Conservation (phyloP, 2,888 invertebrate genomes). For the Acrocera orbiculus region DNA sequence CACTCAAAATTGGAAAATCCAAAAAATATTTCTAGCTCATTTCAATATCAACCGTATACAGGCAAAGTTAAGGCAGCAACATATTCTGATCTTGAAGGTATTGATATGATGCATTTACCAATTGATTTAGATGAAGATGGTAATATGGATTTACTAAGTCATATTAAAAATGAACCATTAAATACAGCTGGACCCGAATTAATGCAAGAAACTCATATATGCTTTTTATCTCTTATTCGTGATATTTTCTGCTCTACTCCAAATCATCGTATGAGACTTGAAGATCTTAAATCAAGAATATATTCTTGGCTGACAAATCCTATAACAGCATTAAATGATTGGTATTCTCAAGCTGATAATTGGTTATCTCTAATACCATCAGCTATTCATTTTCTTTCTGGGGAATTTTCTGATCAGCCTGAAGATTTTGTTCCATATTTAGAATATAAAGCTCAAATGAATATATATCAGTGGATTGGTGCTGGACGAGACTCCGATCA, state of each 20-base stretch:
- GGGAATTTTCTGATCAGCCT: conserved; percentile 61
- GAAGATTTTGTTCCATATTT: conserved; percentile 79
- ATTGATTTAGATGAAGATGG: conserved; percentile 49
- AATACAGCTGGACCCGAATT: conserved; percentile 32
- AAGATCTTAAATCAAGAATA: conserved; percentile 55
- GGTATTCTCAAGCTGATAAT: conserved; percentile 53
- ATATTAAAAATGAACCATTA: conserved; percentile 32
- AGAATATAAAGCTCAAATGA: conserved; percentile 56
- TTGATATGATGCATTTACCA: conserved; percentile 62
- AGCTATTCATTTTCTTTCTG: conserved; percentile 67
- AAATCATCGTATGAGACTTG: conserved; percentile 66
- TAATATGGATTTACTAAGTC: conserved; percentile 35
- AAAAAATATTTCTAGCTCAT: too few species aligned
- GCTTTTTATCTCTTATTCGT: conserved; percentile 73
- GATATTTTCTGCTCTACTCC: conserved; percentile 74
- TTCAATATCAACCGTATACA: too few species aligned
- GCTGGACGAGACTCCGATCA: conserved; percentile 80
- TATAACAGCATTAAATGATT: conserved; percentile 63
- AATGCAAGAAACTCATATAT: conserved; percentile 66
- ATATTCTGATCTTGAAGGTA: conserved; percentile 38
- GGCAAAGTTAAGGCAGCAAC: conserved; percentile 25
- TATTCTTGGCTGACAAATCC: conserved; percentile 60
- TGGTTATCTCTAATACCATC: conserved; percentile 61
- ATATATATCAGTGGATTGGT: conserved; percentile 67
- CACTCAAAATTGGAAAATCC: not conserved